phyloP scores from a whole-genome alignment of 2,888 invertebrate species.

The Tachina fera region DNA sequence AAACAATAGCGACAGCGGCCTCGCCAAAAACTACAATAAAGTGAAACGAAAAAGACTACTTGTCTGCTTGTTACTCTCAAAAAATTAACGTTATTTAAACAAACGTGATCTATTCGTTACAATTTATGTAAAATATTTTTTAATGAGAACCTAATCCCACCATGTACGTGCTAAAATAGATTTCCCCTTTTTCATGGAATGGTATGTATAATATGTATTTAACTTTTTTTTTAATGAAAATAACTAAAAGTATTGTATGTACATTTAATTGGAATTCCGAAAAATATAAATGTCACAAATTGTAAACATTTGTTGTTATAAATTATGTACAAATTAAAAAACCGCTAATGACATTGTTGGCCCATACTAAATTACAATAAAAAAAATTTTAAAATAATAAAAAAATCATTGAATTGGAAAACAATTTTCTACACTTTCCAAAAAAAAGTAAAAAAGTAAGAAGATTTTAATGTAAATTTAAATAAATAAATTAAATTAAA shows the following conservation, averaged over 20 bases:
- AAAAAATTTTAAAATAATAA: not conserved
- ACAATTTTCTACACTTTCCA: constrained; percentile 34
- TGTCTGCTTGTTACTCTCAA: not conserved
- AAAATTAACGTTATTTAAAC: not conserved
- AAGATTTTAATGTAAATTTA: constrained; percentile 2
- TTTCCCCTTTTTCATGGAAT: no score
- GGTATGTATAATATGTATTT: not conserved
- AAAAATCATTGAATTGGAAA: constrained; percentile 56
- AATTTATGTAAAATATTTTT: no score
- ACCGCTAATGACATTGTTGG: constrained; percentile 58
- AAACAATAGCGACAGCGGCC: no score
- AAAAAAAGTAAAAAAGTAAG: not conserved
- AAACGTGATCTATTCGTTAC: no score
- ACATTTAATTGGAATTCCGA: constrained; percentile 21
- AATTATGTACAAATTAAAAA: constrained; percentile 27
- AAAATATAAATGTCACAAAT: constrained; percentile 21
- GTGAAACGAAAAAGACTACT: no score
- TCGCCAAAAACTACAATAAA: no score
- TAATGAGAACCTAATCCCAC: no score
- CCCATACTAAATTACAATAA: constrained; percentile 39
- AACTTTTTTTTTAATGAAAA: not conserved
- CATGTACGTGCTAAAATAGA: no score
- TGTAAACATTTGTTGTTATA: constrained; percentile 10
- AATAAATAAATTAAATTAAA: constrained; percentile 55
- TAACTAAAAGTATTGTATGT: not conserved